Evolutionary conservation across 2,888 invertebrate species (phyloP), one percentile per base, ranked within the genome.

Genomic region (Phyllotreta cruciferae): DNA sequence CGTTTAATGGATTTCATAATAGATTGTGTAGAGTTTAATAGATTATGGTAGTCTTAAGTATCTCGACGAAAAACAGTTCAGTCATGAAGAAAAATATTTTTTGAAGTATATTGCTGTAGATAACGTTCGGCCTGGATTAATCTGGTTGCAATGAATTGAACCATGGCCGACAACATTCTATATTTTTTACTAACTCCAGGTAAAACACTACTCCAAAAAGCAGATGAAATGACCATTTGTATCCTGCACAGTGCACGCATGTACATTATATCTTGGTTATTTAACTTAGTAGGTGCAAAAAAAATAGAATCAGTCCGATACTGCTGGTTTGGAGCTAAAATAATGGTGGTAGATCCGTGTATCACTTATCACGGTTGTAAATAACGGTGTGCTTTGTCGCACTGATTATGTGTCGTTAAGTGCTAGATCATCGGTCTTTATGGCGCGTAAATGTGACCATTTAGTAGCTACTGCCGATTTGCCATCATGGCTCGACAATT

Each of bases 351-450:
- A 63, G 70, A 63, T 68, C 68, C 60, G 71, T 64, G 69, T 73
- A 70, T 69, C 69, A 72, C 71, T 75, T 74, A 73, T 75, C 75
- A 75, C 73, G 69, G 70, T 68, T 69, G 76, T 75, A 75, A 75
- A 75, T 74, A 75, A 74, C 74, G 70, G 66, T 66, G 69, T 67
- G 75, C 74, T 75, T 75, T 76, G 76, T 77, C 71, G 73, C 70
- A 62, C 73, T 75, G 76, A 77, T 77, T 77, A 74, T 71, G 71
- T 74, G 75, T 74, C 75, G 75, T 76, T 76, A 73, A 74, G 74
- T 71, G 73, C 69, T 72, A 73, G 75, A 77, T 77, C 74, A 75
- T 76, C 75, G 74, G 70, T 74, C 72, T 78, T 78, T 77, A 78
- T 77, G 77, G 76, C 70, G 76, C 73, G 77, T 76, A 75, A 77